Base-by-base conservation (phyloP, 2,888 invertebrate species). In the Drosophila nr. medialis region DNA sequence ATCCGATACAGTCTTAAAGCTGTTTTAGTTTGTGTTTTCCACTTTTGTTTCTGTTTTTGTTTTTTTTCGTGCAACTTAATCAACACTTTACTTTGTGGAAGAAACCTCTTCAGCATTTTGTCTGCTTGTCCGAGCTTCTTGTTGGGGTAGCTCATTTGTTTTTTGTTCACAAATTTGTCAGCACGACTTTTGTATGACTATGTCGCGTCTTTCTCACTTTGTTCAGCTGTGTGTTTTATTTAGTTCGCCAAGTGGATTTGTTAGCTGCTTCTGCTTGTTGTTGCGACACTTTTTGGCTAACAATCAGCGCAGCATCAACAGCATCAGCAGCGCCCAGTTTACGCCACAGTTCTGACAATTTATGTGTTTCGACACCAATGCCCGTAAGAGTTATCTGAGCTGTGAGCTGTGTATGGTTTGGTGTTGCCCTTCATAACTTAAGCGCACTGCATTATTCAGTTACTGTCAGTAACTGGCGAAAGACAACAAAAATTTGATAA, bases 131-230 rank as follows among this genome's bases (percentile, higher is more conserved):
- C 61, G 69, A 67, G 56, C 55, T 58, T 40, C 55, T 32, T 29
- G 45, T 45, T 34, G 27, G 49, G 30, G 55, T 27, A 54, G 55
- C 61, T 63, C 67, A 81, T 81, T 86, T 88, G 72, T 75, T 88
- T 69, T 88, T 73, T 79, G 65, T 65, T 76, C 64, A 81, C 60
- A 85, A 87, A 81, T 88, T 77, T 73, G 77, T 81, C 71, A 64
- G 75, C 62, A 63, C 71, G 71, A 79, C 77, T 77, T 86, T 79
- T 83, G 75, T 81, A 75, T 80, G 86, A 88, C 83, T 85, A 86
- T 86, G 81, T 68, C 71, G 77, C 68, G 67, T 73, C 64, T 69
- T 58, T 69, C 38, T 21, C 38, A 62, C 62, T 77, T 69, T 70
- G 32, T 58, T 55, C 53, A 40, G 64, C 55, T 66, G 24, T 45